A percentile compares a stretch with the other conserved stretches of the same genome.
These are phyloP conservation scores for Parus major DNA, from an alignment of 2,113 vertebrate species.

Conservation along the genomic window DNA sequence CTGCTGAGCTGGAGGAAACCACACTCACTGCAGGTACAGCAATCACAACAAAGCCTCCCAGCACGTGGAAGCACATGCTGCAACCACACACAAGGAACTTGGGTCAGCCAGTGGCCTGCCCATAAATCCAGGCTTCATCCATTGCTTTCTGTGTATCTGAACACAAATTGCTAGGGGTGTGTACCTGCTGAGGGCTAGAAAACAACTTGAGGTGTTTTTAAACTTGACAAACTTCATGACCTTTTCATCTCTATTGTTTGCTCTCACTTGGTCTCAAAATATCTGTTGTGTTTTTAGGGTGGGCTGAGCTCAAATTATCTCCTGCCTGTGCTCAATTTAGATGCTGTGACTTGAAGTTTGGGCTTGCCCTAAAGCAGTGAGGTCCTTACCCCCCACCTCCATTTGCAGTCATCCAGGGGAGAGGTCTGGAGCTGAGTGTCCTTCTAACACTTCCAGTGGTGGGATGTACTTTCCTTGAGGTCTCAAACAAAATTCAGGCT, in stretches of 20 bases:
- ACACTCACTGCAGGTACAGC: accelerated
- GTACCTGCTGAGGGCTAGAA: background rate
- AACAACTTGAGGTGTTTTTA: background rate
- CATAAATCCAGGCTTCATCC: background rate
- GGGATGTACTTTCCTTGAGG: background rate
- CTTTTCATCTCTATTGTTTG: background rate
- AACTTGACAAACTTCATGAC: background rate
- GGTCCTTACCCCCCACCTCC: background rate
- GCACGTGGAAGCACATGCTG: accelerated
- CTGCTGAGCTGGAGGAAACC: background rate
- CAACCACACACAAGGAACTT: background rate
- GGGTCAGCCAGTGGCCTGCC: background rate
- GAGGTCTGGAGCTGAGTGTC: background rate
- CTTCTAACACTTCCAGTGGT: background rate
- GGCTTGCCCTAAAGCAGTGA: background rate
- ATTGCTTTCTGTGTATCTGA: background rate
- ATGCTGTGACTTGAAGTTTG: background rate
- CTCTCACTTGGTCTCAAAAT: background rate
- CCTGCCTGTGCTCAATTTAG: background rate
- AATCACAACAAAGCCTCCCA: background rate
- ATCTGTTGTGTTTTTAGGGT: background rate
- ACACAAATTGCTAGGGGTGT: background rate
- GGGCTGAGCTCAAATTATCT: background rate
- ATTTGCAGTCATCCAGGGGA: background rate
- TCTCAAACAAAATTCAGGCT: background rate